Evolutionary conservation across 2,888 invertebrate species (phyloP).

Genomic region (Drosophila bunnanda): DNA sequence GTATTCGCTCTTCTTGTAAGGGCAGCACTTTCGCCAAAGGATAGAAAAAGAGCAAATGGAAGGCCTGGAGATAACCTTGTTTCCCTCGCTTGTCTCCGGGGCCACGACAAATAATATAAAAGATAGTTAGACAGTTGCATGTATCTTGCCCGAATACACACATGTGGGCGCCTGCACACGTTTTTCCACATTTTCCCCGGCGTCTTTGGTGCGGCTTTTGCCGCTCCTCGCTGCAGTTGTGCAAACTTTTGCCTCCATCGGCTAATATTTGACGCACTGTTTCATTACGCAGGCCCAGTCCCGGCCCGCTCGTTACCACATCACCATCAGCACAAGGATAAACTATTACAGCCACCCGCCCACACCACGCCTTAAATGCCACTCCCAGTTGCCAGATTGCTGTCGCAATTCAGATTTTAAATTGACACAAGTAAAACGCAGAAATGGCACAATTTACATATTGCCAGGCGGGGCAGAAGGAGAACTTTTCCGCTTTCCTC

Average conservation of each 20-base stretch:
- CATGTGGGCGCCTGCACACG: slow-evolving; percentile 15
- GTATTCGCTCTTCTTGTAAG: slow-evolving; percentile 24
- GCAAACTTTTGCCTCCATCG: slow-evolving; percentile 32
- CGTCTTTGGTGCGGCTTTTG: slow-evolving; percentile 26
- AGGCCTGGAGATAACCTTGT: slow-evolving; percentile 14
- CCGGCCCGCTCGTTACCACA: slow-evolving; percentile 7
- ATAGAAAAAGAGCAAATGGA: slow-evolving; percentile 16
- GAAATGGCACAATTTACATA: slow-evolving; percentile 37
- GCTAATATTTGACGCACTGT: slow-evolving; percentile 44
- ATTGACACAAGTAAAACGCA: slow-evolving; percentile 60
- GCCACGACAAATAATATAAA: slow-evolving; percentile 21
- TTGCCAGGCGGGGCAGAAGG: not conserved
- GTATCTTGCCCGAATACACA: not conserved
- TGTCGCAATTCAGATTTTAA: slow-evolving; percentile 66
- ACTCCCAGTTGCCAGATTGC: slow-evolving; percentile 40
- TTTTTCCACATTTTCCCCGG: slow-evolving; percentile 21
- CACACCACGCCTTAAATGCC: slow-evolving; percentile 22
- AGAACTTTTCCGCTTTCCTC: slow-evolving; percentile 10
- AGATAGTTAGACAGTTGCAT: slow-evolving; percentile 18
- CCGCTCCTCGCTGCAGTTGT: slow-evolving; percentile 22
- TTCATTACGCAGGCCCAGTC: slow-evolving; percentile 34
- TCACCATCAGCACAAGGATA: slow-evolving; percentile 21
- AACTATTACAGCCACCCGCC: slow-evolving; percentile 23
- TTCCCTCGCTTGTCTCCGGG: slow-evolving; percentile 17
- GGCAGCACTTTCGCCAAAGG: slow-evolving; percentile 26